These are phyloP conservation scores for Drosophila quadrilineata DNA, from an alignment of 1,140 invertebrate species.

Conservation along the genomic window DNA sequence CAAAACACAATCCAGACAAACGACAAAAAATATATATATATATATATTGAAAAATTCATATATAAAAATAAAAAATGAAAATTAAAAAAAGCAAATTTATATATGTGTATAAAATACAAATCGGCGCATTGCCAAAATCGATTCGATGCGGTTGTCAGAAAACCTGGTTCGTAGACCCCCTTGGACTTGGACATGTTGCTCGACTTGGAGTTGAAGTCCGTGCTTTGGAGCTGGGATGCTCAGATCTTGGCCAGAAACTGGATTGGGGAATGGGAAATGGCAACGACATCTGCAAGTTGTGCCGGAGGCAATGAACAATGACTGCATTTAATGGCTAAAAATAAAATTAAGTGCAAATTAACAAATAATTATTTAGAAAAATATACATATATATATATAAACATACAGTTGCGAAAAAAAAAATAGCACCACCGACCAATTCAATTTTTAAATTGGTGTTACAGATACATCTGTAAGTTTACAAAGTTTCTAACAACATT, in stretches of 20 bases:
- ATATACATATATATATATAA: not conserved
- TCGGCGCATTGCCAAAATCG: constrained; percentile 26
- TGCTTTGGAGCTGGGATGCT: not conserved
- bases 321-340: constrained; percentile 31
- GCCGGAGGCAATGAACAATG: constrained; percentile 24
- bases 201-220: not conserved
- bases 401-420: no score
- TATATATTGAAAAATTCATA: no score
- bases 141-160: constrained; percentile 37
- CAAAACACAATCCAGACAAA: constrained; percentile 15
- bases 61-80: constrained; percentile 2
- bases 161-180: constrained; percentile 15
- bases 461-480: no score
- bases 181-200: constrained; percentile 4
- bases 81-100: no score
- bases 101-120: no score
- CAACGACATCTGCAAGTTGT: not conserved
- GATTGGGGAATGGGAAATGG: not conserved
- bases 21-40: not conserved
- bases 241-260: not conserved
- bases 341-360: constrained; percentile 47
- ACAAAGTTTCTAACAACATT: no score
- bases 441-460: no score
- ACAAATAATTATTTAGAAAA: constrained; percentile 6
- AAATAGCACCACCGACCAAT: no score